Conservation (phyloP, 2,113 vertebrate genomes). For the Stomatorhinus ivindoensis region DNA sequence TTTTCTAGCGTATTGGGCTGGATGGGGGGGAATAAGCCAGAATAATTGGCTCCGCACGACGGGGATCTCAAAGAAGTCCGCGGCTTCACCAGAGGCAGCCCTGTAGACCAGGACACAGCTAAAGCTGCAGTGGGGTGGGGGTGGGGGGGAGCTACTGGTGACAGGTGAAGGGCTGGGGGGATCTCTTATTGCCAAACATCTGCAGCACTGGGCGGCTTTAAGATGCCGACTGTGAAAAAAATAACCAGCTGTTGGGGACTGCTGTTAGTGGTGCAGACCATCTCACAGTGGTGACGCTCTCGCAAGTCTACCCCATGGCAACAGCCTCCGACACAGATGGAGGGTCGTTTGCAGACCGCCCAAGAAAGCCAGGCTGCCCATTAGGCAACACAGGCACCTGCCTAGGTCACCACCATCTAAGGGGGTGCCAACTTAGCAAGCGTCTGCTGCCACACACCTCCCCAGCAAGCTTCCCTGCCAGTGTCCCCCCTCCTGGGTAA, state of each 20-base stretch:
- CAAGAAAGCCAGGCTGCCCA: neutral
- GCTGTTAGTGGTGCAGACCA: neutral
- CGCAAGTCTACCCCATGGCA: neutral
- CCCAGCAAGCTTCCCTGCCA: neutral
- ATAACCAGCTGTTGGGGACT: no score
- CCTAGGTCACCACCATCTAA: neutral
- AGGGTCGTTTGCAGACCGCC: neutral
- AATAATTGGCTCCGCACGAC: constrained; percentile 13
- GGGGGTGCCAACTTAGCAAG: neutral
- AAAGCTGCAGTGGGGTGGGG: neutral
- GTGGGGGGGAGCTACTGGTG: neutral
- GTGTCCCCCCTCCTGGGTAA: neutral
- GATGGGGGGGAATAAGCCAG: neutral
- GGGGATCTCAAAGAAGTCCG: neutral
- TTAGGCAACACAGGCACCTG: neutral
- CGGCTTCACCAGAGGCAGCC: neutral
- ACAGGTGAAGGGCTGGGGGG: neutral
- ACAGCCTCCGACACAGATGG: neutral
- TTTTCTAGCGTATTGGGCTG: neutral
- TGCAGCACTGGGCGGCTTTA: neutral
- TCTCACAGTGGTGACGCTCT: neutral
- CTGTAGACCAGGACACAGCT: neutral
- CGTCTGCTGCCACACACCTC: neutral
- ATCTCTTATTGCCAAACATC: neutral
- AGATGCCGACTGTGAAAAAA: neutral